Percentiles rank a stretch among this genome's conserved stretches.
Evolutionary conservation across 2,113 vertebrate species (phyloP).

Genomic region (Malaclemys terrapin): DNA sequence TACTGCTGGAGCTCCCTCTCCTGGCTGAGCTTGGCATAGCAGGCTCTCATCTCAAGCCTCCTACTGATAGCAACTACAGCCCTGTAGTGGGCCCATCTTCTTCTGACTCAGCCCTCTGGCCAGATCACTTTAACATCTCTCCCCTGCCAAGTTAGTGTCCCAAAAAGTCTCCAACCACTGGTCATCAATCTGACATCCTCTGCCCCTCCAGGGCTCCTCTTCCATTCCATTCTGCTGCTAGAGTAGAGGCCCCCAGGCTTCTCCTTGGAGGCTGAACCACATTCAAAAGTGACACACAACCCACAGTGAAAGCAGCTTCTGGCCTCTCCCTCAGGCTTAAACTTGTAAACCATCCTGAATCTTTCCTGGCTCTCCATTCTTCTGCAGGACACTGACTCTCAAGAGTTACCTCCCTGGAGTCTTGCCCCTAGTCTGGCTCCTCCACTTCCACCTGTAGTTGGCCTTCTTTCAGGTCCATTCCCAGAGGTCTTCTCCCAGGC

Average conservation of each 20-base stretch:
- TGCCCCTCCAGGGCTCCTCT: neutral
- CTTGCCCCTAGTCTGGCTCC: neutral
- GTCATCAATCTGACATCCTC: neutral
- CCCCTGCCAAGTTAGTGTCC: neutral
- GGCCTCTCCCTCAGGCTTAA: neutral
- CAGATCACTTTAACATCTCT: neutral
- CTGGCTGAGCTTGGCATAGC: neutral
- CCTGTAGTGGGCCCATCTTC: neutral
- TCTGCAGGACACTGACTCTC: neutral
- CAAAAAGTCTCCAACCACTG: neutral
- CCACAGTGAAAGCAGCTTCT: neutral
- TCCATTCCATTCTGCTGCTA: neutral
- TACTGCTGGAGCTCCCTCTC: neutral
- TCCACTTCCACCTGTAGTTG: neutral
- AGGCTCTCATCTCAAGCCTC: neutral
- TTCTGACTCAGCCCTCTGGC: neutral
- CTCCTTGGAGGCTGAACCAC: neutral
- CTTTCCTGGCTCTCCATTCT: neutral
- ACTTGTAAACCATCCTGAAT: neutral
- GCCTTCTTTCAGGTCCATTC: neutral
- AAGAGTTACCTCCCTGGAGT: neutral
- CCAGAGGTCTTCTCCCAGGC: neutral
- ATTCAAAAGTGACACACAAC: neutral
- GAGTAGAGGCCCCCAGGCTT: neutral
- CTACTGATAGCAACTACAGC: neutral